Evolutionary conservation across 2,888 invertebrate species (phyloP), one percentile per base, ranked within the genome.

Genomic region (Cloeon dipterum): DNA sequence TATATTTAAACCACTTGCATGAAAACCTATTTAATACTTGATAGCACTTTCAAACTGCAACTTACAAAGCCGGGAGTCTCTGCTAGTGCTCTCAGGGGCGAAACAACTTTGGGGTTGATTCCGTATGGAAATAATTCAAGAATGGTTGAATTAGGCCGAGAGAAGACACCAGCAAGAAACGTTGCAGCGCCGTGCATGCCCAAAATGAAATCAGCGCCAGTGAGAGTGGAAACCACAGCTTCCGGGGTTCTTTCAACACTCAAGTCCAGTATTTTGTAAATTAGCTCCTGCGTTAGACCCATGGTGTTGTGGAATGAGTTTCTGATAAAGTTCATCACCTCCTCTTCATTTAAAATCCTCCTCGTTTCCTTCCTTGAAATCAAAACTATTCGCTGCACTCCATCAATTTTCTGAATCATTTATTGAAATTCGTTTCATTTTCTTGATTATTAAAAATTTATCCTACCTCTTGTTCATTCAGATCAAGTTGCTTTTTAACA

Each of bases 51-150:
- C n/a, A n/a, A n/a, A n/a, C n/a, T n/a, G n/a, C n/a, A n/a, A 21
- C 29, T 29, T 11, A 29, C 29, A 45, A 54, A 49, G 8, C 47
- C 50, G 3, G 46, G 43, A 4, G 58, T 37, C n/a, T 45, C 36
- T 33, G 50, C 49, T 14, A 63, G 44, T 4, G 57, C 56, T 44
- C 50, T 53, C 40, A 57, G 55, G 11, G 61, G 60, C 4, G 61
- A 58, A 35, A 61, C 61, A 40, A 54, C 44, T 3, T 47, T 42
- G 13, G 60, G 54, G 39, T 51, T 50, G 18, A 63, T 52, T 1
- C 55, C 62, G 47, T 53, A 62, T 1, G 63, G 63, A 46, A 61
- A 63, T n/a, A 63, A 40, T 47, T 63, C 63, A 11, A 63, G 43
- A 3, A 62, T 42, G 32, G 51, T 29, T 29, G 29, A n/a, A 29